These are phyloP conservation scores for Theristicus caerulescens DNA, from an alignment of 2,113 vertebrate genomes.

Conservation along the genomic window DNA sequence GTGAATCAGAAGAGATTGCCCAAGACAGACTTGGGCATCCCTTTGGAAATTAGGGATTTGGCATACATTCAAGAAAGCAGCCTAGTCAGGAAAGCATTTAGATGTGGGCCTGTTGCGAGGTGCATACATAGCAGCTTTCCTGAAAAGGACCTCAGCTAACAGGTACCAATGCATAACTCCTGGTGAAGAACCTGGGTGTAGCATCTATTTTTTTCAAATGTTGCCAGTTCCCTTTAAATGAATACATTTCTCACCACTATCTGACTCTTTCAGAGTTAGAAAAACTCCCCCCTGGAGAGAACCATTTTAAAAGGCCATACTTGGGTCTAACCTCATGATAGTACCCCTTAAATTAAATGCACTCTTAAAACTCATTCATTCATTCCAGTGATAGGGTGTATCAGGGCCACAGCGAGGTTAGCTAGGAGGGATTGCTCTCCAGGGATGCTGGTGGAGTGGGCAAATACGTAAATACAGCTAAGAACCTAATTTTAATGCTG, in stretches of 20 bases:
- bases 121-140: neutral
- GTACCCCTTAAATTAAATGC: slow-evolving; percentile 44
- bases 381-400: neutral
- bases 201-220: neutral
- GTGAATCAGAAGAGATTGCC: neutral
- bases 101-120: accelerated
- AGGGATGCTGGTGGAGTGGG: neutral
- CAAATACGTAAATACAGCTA: slow-evolving; percentile 32
- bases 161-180: neutral
- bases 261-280: neutral
- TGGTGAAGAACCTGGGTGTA: neutral
- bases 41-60: neutral
- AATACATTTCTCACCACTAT: neutral
- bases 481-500: slow-evolving; percentile 16
- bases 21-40: neutral
- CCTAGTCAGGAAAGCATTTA: neutral
- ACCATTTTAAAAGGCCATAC: neutral
- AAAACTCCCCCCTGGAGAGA: neutral
- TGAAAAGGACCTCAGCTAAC: neutral
- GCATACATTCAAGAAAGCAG: neutral
- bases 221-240: neutral
- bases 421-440: slow-evolving; percentile 54
- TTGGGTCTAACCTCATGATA: neutral
- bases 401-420: slow-evolving; percentile 50
- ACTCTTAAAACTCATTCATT: slow-evolving; percentile 52